phyloP scores from a whole-genome alignment of 2,888 invertebrate species.

The Tipula vernalis region DNA sequence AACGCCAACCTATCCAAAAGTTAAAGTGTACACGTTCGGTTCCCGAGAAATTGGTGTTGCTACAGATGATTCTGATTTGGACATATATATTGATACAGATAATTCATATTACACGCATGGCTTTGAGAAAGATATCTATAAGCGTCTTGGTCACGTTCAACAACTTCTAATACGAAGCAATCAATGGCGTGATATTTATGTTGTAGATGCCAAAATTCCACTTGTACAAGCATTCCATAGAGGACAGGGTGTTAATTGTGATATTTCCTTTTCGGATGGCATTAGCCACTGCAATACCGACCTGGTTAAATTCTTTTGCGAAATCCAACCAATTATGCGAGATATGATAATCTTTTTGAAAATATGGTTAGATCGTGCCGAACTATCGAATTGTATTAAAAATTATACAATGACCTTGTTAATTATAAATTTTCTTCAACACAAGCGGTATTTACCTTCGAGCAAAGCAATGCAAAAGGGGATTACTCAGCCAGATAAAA shows the following conservation, averaged over 20 bases:
- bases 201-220: constrained; percentile 39
- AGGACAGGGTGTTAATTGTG: constrained; percentile 40
- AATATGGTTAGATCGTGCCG: neutral
- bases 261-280: constrained; percentile 46
- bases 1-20: neutral
- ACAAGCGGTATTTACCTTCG: constrained; percentile 34
- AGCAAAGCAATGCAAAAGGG: constrained; percentile 31
- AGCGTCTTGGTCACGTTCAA: neutral
- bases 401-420: constrained; percentile 40
- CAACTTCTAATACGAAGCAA: neutral
- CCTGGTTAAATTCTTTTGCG: constrained; percentile 27
- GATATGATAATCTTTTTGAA: neutral
- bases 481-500: constrained; percentile 20
- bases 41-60: neutral
- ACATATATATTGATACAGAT: neutral
- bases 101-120: neutral
- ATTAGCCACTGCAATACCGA: constrained; percentile 45
- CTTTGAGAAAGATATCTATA: neutral
- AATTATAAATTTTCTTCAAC: constrained; percentile 46
- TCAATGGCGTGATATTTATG: neutral
- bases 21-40: neutral
- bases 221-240: constrained; percentile 42
- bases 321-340: constrained; percentile 24
- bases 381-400: neutral
- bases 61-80: neutral